These are phyloP conservation scores for Meta bourneti DNA, from an alignment of 2,888 invertebrate species.

Conservation along the genomic window DNA sequence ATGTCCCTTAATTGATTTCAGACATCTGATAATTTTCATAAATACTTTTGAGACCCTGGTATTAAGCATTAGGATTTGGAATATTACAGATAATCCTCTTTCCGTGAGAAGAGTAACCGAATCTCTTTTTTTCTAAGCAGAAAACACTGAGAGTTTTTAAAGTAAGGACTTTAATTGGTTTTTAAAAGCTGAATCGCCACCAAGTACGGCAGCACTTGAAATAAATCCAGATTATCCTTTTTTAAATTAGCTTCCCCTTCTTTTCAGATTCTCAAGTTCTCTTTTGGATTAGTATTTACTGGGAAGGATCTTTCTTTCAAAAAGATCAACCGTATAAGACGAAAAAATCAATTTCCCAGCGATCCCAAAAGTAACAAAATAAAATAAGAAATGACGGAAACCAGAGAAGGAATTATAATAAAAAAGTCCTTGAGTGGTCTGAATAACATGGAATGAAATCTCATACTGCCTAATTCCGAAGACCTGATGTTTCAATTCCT, in stretches of 20 bases:
- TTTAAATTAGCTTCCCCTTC: conserved; percentile 46
- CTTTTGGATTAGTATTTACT: conserved; percentile 59
- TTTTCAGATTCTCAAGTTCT: conserved; percentile 37
- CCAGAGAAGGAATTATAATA: conserved; percentile 25
- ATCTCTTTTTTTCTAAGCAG: background rate
- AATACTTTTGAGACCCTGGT: too few relatives aligned
- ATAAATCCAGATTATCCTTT: conserved; percentile 26
- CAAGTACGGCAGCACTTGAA: background rate
- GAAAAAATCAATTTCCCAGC: conserved; percentile 45
- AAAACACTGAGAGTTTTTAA: background rate
- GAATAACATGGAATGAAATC: conserved; percentile 64
- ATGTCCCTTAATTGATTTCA: too few relatives aligned
- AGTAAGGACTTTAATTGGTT: conserved; percentile 33
- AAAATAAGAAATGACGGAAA: conserved; percentile 30
- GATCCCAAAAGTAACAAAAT: conserved; percentile 5
- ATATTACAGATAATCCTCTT: too few relatives aligned
- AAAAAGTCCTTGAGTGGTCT: conserved; percentile 47
- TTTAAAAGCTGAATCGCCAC: conserved; percentile 31
- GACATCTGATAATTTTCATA: too few relatives aligned
- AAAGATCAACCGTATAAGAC: conserved; percentile 52
- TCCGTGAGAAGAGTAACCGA: too few relatives aligned
- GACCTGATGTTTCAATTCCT: conserved; percentile 14
- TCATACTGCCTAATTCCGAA: conserved; percentile 45
- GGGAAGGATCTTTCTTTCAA: conserved; percentile 20
- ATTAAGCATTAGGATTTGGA: too few relatives aligned